Evolutionary conservation across 2,888 invertebrate genomes (phyloP).

Genomic region (Andrena chrysosceles): DNA sequence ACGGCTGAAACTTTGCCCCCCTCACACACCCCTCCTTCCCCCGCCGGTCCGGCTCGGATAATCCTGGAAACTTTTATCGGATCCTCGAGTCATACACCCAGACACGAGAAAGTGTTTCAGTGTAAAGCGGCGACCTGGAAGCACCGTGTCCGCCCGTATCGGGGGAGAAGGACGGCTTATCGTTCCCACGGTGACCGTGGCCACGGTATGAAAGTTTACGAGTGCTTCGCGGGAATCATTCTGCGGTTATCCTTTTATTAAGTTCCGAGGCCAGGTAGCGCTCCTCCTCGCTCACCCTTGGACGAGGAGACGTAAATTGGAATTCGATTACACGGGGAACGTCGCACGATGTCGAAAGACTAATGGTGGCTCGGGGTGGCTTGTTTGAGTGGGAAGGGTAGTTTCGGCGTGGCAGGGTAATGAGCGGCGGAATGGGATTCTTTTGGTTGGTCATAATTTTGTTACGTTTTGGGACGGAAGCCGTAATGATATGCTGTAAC

Average conservation of each 20-base stretch:
- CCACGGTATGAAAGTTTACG: slow-evolving; percentile 47
- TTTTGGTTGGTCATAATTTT: too few relatives aligned
- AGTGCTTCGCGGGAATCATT: slow-evolving; percentile 50
- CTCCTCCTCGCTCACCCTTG: slow-evolving; percentile 13
- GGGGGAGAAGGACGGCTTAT: slow-evolving; percentile 29
- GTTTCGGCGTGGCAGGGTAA: too few relatives aligned
- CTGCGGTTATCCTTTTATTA: slow-evolving; percentile 56
- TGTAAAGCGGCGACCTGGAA: slow-evolving; percentile 45
- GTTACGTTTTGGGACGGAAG: too few relatives aligned
- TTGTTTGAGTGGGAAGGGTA: not conserved
- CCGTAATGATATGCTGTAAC: too few relatives aligned
- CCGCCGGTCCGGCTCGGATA: slow-evolving; percentile 57
- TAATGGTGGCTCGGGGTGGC: not conserved
- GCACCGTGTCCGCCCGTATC: slow-evolving; percentile 32
- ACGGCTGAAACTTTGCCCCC: slow-evolving; percentile 65
- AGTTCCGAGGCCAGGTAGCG: slow-evolving; percentile 25
- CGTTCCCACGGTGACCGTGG: slow-evolving; percentile 23
- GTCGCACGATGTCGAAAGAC: not conserved
- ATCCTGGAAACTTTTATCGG: slow-evolving; percentile 76
- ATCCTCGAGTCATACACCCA: slow-evolving; percentile 53
- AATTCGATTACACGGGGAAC: slow-evolving; percentile 47
- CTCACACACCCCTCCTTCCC: not conserved
- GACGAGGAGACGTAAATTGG: slow-evolving; percentile 46
- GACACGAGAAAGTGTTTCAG: slow-evolving; percentile 54
- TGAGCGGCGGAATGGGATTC: too few relatives aligned